Evolutionary conservation across 2,888 invertebrate genomes (phyloP).

Genomic region (Tromatobia lineatoria): DNA sequence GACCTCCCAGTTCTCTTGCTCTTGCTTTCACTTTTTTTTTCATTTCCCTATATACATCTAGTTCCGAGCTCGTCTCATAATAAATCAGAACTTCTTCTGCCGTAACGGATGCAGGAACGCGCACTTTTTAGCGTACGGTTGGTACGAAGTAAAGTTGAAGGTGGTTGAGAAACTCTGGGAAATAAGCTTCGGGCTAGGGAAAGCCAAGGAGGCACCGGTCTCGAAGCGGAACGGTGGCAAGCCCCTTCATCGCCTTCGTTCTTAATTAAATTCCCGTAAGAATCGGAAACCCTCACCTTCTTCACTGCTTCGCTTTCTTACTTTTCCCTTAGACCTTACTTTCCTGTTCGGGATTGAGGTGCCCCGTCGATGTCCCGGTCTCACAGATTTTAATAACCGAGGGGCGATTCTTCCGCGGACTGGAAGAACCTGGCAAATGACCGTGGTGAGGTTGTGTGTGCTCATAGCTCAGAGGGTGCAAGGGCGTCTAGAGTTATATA

Average conservation of each 20-base stretch:
- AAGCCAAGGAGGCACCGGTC: conserved; percentile 52
- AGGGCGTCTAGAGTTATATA: conserved; percentile 5
- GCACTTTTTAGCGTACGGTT: conserved; percentile 20
- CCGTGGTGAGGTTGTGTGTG: conserved; percentile 73
- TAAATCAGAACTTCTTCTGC: conserved; percentile 61
- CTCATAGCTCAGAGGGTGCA: conserved; percentile 41
- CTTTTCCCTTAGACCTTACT: conserved; percentile 20
- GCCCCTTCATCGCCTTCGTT: conserved; percentile 59
- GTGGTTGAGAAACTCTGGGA: conserved; percentile 36
- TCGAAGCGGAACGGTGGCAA: conserved; percentile 56
- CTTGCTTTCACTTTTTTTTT: not conserved
- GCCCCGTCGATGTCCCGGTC: conserved; percentile 65
- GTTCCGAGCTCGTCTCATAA: conserved; percentile 27
- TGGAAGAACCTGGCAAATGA: conserved; percentile 80
- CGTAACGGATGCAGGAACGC: conserved; percentile 48
- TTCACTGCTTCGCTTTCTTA: not conserved
- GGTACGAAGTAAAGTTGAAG: not conserved
- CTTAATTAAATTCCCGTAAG: conserved; percentile 77
- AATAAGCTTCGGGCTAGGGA: conserved; percentile 23
- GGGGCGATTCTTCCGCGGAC: conserved; percentile 71
- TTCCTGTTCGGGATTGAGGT: conserved; percentile 54
- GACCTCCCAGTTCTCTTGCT: not conserved
- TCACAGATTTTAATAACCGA: conserved; percentile 79
- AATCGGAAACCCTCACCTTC: conserved; percentile 68
- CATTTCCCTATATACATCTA: conserved; percentile 2